Conservation (phyloP, 2,113 vertebrate genomes). For the Hiodon alosoides region DNA sequence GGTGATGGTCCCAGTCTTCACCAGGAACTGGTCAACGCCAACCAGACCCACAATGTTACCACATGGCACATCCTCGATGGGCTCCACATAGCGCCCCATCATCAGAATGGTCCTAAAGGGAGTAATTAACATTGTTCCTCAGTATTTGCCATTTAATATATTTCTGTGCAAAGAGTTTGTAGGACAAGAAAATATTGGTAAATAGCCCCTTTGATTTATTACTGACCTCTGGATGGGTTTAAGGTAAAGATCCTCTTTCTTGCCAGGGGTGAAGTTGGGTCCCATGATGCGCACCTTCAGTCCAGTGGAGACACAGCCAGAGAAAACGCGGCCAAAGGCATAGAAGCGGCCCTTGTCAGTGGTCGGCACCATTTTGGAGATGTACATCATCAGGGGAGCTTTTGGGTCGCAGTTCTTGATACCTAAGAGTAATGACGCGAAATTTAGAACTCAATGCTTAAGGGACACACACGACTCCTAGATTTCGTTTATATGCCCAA, state of each 20-base stretch:
- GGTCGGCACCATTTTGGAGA: constrained; percentile 98
- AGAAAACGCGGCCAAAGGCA: constrained; percentile 91
- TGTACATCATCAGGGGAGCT: constrained; percentile 93
- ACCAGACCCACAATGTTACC: constrained; percentile 94
- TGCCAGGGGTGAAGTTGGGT: constrained; percentile 89
- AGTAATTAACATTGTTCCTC: neutral
- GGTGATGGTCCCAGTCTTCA: constrained; percentile 94
- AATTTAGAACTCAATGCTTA: neutral
- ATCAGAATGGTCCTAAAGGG: constrained; percentile 85
- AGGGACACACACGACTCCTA: neutral
- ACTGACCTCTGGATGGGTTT: constrained; percentile 93
- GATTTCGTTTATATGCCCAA: neutral
- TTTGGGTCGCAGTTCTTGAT: constrained; percentile 95
- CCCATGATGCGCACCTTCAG: constrained; percentile 94
- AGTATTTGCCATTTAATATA: neutral
- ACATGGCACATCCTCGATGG: constrained; percentile 93
- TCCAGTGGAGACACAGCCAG: constrained; percentile 82
- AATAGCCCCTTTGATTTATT: neutral
- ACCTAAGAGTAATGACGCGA: constrained; percentile 64
- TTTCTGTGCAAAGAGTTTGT: neutral
- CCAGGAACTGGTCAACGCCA: constrained; percentile 87
- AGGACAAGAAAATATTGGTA: neutral
- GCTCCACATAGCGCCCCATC: constrained; percentile 92
- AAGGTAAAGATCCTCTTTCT: constrained; percentile 90
- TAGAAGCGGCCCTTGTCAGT: constrained; percentile 93